Evolutionary conservation across 2,797 vertebrate genomes (phyloP).

Genomic region (Oceanodroma leucorhoa): DNA sequence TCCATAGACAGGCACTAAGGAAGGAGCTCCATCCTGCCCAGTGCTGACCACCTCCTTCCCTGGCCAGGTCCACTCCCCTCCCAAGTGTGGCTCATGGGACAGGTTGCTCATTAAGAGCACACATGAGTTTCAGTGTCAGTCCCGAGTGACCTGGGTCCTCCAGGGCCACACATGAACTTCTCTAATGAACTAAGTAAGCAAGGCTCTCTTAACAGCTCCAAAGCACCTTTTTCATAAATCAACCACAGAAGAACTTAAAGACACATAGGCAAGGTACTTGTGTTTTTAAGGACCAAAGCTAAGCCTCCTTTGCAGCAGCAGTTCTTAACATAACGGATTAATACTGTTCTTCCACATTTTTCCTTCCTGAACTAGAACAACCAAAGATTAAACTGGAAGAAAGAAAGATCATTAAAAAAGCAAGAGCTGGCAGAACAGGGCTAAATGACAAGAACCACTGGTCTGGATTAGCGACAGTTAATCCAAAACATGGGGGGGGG

Average conservation of each 20-base stretch:
- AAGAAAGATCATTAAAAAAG: neutral
- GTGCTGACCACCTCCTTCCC: neutral
- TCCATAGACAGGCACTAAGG: neutral
- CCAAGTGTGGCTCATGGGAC: neutral
- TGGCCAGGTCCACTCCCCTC: neutral
- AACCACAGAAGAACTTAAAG: neutral
- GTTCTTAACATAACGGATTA: neutral
- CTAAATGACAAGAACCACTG: constrained; percentile 26
- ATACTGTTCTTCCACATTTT: neutral
- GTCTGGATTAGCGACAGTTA: constrained; percentile 16
- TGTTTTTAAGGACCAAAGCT: neutral
- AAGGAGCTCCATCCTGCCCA: neutral
- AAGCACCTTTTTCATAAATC: neutral
- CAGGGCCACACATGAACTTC: neutral
- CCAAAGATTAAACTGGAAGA: constrained; percentile 5
- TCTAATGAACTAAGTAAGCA: neutral
- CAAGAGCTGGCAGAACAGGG: neutral
- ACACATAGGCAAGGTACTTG: neutral
- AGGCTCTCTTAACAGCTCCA: neutral
- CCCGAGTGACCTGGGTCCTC: neutral
- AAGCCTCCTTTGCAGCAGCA: neutral
- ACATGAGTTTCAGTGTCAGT: neutral
- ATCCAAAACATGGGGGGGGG: constrained; percentile 11
- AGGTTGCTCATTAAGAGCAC: neutral
- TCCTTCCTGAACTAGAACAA: neutral